Percentiles rank a stretch among this genome's conserved stretches.
These are phyloP conservation scores for Germaria angustata DNA, from an alignment of 2,888 invertebrate genomes.

Conservation along the genomic window DNA sequence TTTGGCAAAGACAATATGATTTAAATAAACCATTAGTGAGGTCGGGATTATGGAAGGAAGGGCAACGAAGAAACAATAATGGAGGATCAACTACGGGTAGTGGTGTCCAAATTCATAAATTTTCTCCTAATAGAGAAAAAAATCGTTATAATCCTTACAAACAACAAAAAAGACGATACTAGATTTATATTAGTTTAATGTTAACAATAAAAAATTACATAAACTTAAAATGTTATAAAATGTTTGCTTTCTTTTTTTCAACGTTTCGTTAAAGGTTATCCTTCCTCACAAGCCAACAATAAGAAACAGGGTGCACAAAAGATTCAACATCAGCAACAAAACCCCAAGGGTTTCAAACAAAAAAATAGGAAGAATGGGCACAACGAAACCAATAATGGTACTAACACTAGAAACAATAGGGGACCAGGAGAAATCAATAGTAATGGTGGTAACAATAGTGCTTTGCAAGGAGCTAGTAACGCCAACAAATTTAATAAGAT, in stretches of 20 bases:
- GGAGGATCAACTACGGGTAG: not conserved
- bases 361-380: conserved; percentile 73
- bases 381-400: conserved; percentile 68
- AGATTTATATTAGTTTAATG: conserved; percentile 50
- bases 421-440: conserved; percentile 38
- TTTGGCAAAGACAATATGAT: conserved; percentile 76
- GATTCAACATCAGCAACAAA: conserved; percentile 45
- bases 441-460: conserved; percentile 25
- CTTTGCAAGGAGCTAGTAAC: conserved; percentile 3
- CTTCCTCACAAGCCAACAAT: conserved; percentile 59
- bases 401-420: conserved; percentile 39
- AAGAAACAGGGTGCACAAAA: conserved; percentile 60
- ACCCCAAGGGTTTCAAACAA: conserved; percentile 64
- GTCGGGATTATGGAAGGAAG: conserved; percentile 55
- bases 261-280: conserved; percentile 56
- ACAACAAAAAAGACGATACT: conserved; percentile 72
- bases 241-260: conserved; percentile 15
- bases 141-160: conserved; percentile 75
- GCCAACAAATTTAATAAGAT: not conserved
- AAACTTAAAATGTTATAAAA: conserved; percentile 26
- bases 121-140: conserved; percentile 67
- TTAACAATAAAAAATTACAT: conserved; percentile 19
- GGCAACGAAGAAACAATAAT: conserved; percentile 4
- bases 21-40: conserved; percentile 75
- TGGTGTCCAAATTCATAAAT: conserved; percentile 5